Evolutionary conservation across 2,113 vertebrate species (phyloP).

Genomic region (Andinoacara biseriatus): DNA sequence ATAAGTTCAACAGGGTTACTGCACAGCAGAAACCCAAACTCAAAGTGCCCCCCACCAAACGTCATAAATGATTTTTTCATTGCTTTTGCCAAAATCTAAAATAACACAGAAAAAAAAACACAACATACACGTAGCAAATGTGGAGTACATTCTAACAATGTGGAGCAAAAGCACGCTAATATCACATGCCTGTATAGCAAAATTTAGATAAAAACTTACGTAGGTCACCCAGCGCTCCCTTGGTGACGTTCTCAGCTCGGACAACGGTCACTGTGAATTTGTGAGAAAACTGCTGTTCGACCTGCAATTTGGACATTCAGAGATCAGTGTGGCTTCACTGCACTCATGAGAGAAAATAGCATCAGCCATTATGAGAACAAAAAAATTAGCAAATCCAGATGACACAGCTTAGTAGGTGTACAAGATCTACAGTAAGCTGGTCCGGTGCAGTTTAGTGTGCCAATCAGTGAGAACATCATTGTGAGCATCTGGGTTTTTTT

Average conservation of each 20-base stretch:
- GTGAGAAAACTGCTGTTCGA: slow-evolving; percentile 96
- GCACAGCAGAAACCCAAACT: neutral
- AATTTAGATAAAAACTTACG: slow-evolving; percentile 81
- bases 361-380: neutral
- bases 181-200: neutral
- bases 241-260: slow-evolving; percentile 92
- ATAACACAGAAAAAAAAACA: neutral
- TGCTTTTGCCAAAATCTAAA: too few species aligned
- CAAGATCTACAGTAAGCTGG: neutral
- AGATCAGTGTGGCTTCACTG: neutral
- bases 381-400: neutral
- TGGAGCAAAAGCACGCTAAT: neutral
- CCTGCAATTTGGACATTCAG: slow-evolving; percentile 76
- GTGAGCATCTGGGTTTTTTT: neutral
- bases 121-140: neutral
- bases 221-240: slow-evolving; percentile 93
- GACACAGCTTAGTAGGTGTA: neutral
- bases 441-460: neutral
- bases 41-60: neutral
- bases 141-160: neutral
- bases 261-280: slow-evolving; percentile 89
- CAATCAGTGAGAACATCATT: neutral
- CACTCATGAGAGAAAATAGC: neutral
- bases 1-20: neutral
- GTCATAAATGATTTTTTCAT: too few species aligned